Base-by-base conservation (phyloP, 2,888 invertebrate species). In the Andricus curvator region DNA sequence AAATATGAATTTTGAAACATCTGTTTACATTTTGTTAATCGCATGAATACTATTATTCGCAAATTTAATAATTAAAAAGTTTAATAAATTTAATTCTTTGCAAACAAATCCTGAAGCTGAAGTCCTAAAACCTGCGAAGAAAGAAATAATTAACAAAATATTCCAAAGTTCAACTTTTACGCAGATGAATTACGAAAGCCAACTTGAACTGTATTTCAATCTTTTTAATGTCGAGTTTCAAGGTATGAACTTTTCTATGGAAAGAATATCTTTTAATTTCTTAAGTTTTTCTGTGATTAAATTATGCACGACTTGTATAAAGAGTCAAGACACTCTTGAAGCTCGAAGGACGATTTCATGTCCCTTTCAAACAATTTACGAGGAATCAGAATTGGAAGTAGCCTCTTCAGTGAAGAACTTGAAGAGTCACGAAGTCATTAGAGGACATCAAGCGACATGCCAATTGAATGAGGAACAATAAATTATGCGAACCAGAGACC, bases 401-500 rank as follows among this genome's bases (percentile, higher is more conserved):
- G 48, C 29, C 70, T 70, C 51, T 41, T 15, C 68, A 68, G 22
- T 51, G 70, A 70, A 29, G 51, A 70, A 70, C 70, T 48, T 51
- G 51, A 51, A 70, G 51, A 70, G 51, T 70, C 70, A 70, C 70
- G 51, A 70, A 70, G 48, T 51, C 70, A 70, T 70, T 70, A 70
- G 51, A 51, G 70, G 51, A 70, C 70, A 70, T 70, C 70, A 70
- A 70, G 70, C 48, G 48, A 48, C 70, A 70, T 70, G 70, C 70
- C 48, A 70, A 70, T 70, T 51, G 70, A 70, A 70, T 33, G 20
- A 70, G 70, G 20, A 51, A 70, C 70, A 51, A 70, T 70, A 70
- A 70, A 70, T 70, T 70, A 70, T 48, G 48, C 70, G 48, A 70
- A 70, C 51, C 51, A 51, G 51, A 33, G 44, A 70, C 11, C 29